A percentile compares a stretch with the other conserved stretches of the same genome.
These are phyloP conservation scores for Epinotia ramella DNA, from an alignment of 2,888 invertebrate genomes.

Conservation along the genomic window DNA sequence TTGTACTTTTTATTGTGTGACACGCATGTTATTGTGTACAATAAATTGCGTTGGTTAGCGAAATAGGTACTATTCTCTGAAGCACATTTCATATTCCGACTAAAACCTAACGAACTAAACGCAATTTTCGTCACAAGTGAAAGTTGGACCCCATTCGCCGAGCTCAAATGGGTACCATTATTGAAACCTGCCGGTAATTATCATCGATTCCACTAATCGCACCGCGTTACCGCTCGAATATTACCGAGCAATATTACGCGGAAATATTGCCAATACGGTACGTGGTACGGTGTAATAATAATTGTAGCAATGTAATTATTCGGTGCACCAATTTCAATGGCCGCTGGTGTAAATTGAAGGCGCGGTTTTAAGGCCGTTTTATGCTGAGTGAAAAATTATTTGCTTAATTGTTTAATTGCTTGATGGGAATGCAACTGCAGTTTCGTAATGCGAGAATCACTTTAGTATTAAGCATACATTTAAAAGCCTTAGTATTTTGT, in stretches of 20 bases:
- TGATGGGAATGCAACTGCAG: background rate
- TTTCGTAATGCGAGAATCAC: background rate
- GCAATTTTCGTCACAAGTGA: background rate
- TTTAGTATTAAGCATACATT: too few relatives aligned
- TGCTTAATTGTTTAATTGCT: slow-evolving; percentile 29
- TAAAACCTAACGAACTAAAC: slow-evolving; percentile 1
- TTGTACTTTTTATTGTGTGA: too few relatives aligned
- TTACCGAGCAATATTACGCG: slow-evolving; percentile 47
- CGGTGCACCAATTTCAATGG: slow-evolving; percentile 37
- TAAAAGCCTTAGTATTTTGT: too few relatives aligned
- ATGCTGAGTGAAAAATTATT: slow-evolving; percentile 35
- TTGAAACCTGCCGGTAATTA: slow-evolving; percentile 58
- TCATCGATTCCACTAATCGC: slow-evolving; percentile 58
- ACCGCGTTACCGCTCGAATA: slow-evolving; percentile 49
- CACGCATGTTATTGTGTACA: too few relatives aligned
- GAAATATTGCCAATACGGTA: slow-evolving; percentile 53
- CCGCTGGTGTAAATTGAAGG: slow-evolving; percentile 28
- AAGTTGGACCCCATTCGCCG: slow-evolving; percentile 27
- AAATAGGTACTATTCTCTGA: too few relatives aligned
- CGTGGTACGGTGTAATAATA: slow-evolving; percentile 46
- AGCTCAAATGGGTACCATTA: slow-evolving; percentile 48
- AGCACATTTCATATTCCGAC: background rate
- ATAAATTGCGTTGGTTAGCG: too few relatives aligned
- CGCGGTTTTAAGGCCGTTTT: slow-evolving; percentile 28
- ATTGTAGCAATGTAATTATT: slow-evolving; percentile 46